Conservation (phyloP, 1,140 invertebrate species). For the Atta colombica region DNA sequence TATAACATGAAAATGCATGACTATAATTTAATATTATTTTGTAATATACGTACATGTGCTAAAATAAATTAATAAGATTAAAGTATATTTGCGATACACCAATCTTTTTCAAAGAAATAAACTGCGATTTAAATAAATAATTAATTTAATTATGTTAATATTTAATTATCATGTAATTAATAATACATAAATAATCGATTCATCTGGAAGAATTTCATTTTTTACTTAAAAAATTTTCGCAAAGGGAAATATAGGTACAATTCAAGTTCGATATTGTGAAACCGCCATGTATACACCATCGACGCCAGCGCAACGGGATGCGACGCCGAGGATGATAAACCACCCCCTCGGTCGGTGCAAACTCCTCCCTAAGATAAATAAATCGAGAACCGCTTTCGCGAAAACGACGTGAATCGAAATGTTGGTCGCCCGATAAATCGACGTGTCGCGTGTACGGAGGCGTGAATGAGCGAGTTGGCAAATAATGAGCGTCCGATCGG, state of each 20-base stretch:
- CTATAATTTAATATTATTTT: conserved; percentile 10
- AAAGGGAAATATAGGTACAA: background rate
- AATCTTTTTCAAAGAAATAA: background rate
- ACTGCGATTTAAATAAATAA: background rate
- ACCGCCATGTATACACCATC: conserved; percentile 25
- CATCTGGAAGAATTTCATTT: background rate
- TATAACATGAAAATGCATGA: background rate
- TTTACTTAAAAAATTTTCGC: background rate
- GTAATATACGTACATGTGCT: too few relatives aligned
- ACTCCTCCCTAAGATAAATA: conserved; percentile 77
- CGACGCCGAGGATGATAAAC: conserved; percentile 51
- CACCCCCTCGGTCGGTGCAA: conserved; percentile 34
- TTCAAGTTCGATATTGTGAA: background rate
- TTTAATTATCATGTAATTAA: background rate
- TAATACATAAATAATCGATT: background rate
- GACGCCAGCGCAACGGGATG: conserved; percentile 39
- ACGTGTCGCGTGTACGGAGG: conserved; percentile 23
- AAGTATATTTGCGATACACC: background rate
- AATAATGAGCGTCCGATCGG: conserved; percentile 48
- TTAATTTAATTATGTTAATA: background rate
- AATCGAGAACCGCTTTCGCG: conserved; percentile 67
- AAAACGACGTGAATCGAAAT: conserved; percentile 67
- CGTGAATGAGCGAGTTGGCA: conserved; percentile 55
- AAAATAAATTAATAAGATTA: background rate
- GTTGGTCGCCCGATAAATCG: conserved; percentile 45